Conservation (phyloP, 2,113 vertebrate species). For the Pangasianodon hypophthalmus region DNA sequence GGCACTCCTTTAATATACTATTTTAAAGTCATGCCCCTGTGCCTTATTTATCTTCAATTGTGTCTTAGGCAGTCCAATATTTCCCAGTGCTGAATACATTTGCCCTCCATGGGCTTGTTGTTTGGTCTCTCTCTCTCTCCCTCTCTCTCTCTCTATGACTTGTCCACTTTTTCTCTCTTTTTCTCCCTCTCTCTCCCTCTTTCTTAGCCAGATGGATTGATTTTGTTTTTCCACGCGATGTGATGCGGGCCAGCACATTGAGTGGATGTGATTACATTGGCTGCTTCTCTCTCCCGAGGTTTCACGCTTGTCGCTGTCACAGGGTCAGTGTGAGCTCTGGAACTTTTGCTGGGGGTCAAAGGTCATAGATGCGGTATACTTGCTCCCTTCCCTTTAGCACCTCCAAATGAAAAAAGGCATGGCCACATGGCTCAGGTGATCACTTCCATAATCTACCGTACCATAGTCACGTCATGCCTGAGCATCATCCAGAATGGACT, state of each 20-base stretch:
- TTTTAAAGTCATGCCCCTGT: conserved; percentile 62
- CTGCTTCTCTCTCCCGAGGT: conserved; percentile 48
- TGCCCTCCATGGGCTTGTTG: conserved; percentile 46
- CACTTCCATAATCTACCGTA: conserved; percentile 31
- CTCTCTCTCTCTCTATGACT: conserved; percentile 14
- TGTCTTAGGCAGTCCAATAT: conserved; percentile 57
- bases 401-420: background rate
- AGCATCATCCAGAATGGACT: background rate
- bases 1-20: conserved; percentile 60
- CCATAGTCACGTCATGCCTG: conserved; percentile 16
- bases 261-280: conserved; percentile 56
- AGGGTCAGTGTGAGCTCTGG: conserved; percentile 21
- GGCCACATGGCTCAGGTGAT: background rate
- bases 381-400: conserved; percentile 21
- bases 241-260: conserved; percentile 41
- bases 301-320: conserved; percentile 44
- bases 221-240: conserved; percentile 55
- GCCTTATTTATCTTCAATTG: conserved; percentile 64
- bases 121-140: conserved; percentile 27
- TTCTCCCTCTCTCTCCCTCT: conserved; percentile 1
- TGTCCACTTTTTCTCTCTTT: background rate
- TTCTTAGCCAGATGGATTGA: conserved; percentile 52
- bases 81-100: conserved; percentile 60
- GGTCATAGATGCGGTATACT: conserved; percentile 37
- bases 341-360: conserved; percentile 30